phyloP scores from a whole-genome alignment of 2,113 vertebrate genomes.

The Serilophus lunatus region DNA sequence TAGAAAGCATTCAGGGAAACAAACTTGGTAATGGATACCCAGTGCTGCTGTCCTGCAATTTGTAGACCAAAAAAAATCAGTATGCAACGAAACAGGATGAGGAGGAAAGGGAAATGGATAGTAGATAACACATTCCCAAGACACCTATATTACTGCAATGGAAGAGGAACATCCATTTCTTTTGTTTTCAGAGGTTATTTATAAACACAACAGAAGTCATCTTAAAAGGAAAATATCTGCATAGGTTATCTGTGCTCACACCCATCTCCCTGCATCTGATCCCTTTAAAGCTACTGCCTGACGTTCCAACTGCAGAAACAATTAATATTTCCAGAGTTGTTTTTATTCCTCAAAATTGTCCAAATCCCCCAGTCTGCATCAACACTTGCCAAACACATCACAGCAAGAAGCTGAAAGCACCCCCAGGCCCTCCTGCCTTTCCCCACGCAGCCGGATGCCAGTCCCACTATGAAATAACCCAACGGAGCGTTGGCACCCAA shows the following conservation, averaged over 20 bases:
- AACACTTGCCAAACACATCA: conserved; percentile 10
- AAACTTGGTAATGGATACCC: conserved; percentile 1
- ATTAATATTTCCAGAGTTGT: neutral
- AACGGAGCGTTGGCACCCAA: neutral
- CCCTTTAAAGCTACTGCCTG: rapidly evolving
- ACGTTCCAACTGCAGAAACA: neutral
- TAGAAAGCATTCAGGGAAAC: conserved; percentile 23
- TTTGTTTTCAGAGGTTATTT: neutral
- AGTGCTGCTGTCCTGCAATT: neutral
- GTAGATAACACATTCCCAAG: neutral
- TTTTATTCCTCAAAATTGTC: neutral
- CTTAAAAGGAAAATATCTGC: neutral
- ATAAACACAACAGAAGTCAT: neutral
- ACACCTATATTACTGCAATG: neutral
- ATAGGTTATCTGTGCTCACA: neutral
- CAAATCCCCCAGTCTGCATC: neutral
- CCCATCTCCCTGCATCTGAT: neutral
- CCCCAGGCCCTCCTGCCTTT: conserved; percentile 20
- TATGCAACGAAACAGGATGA: neutral
- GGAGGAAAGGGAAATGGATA: neutral
- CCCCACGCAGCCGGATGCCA: neutral
- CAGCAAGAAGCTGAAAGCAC: conserved; percentile 31
- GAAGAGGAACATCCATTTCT: neutral
- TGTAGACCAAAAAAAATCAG: neutral
- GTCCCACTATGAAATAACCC: neutral